Evolutionary conservation across 2,113 vertebrate species (phyloP), one percentile per base, ranked within the genome.

Genomic region (Psittacula cyanocephala): DNA sequence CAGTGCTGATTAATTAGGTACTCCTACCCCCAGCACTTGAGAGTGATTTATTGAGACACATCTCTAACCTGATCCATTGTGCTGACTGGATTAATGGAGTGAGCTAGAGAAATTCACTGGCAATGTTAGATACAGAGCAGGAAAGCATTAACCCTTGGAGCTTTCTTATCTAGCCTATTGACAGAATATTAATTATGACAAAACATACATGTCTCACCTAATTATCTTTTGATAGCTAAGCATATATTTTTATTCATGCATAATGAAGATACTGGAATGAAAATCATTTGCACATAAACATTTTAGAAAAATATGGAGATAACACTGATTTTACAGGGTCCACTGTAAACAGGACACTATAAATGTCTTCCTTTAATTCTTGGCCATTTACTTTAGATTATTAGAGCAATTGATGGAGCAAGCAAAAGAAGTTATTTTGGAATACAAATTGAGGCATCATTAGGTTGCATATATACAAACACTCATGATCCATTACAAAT

Each of bases 1-100:
- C 98, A 98, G 97, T 96, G 97, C 96, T 98, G 98, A 99, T 98
- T 98, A 98, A 99, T 98, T 98, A 98, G 98, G 97, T 97, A 97
- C 97, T 98, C 98, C 97, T 97, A 97, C 98, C 97, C 97, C 97
- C 97, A 97, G 98, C 97, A 97, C 98, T 98, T 98, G 98, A 98
- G 97, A 98, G 97, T 98, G 98, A 98, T 98, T 98, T 98, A 98
- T 98, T 97, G 97, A 98, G 98, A 98, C 98, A 97, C 97, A 97
- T 98, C 97, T 98, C 97, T 97, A 98, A 98, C 97, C 97, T 96
- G 98, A 98, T 98, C 97, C 98, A 98, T 98, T 98, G 98, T 98
- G 97, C 97, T 98, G 98, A 97, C 98, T 98, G 98, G 97, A 98
- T 98, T 98, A 98, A 98, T 98, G 98, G 97, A 98, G 97, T 98